A percentile compares a stretch with the other conserved stretches of the same genome.
Evolutionary conservation across 2,888 invertebrate species (phyloP).

Genomic region (Bibio marci): DNA sequence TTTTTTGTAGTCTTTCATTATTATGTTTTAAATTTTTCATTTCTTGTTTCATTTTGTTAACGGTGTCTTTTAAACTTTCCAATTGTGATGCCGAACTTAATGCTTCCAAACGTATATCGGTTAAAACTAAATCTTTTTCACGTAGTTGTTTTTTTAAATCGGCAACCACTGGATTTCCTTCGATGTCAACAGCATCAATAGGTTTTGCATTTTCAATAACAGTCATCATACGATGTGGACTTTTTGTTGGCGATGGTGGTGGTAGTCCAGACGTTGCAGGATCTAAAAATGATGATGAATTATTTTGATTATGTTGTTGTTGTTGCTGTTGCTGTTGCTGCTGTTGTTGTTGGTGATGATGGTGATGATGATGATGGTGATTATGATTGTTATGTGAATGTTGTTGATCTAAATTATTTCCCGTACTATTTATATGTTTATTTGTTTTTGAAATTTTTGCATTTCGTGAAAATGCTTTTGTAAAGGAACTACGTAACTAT

Average conservation of each 20-base stretch:
- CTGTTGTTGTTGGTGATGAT: constrained; percentile 19
- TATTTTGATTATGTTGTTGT: constrained; percentile 27
- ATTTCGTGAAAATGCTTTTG: constrained; percentile 86
- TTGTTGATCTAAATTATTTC: constrained; percentile 20
- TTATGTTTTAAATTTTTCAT: constrained; percentile 94
- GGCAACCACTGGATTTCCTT: constrained; percentile 38
- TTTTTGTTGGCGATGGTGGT: constrained; percentile 22
- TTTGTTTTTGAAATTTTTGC: constrained; percentile 58
- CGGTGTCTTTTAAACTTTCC: constrained; percentile 89
- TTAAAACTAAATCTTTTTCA: constrained; percentile 90
- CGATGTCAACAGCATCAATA: constrained; percentile 27
- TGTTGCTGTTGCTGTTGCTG: constrained; percentile 21
- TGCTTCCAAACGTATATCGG: constrained; percentile 91
- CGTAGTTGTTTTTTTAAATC: constrained; percentile 84
- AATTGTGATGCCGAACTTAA: constrained; percentile 93
- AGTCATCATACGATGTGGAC: constrained; percentile 30
- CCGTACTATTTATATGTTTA: constrained; percentile 19
- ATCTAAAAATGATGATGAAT: constrained; percentile 4
- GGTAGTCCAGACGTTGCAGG: constrained; percentile 13
- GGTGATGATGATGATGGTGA: constrained; percentile 34
- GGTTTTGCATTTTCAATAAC: constrained; percentile 30
- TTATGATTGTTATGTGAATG: constrained; percentile 19
- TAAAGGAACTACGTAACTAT: constrained; percentile 85
- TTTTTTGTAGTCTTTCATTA: constrained; percentile 80
- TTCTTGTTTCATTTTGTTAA: constrained; percentile 89